Conservation (phyloP, 2,113 vertebrate species). For the Heteronetta atricapilla region DNA sequence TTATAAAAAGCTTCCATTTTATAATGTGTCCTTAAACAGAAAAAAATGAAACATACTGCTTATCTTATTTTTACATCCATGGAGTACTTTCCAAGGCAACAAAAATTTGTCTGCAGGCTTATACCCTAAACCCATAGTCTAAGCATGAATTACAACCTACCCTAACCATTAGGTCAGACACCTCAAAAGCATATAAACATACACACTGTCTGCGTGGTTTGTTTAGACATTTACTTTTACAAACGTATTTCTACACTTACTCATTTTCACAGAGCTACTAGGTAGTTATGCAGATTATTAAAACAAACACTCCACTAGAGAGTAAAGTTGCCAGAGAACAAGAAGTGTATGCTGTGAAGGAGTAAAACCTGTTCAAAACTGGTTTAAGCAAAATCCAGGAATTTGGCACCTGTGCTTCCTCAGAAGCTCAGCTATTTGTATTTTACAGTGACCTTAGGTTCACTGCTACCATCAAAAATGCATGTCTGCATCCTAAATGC, state of each 20-base stretch:
- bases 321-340: background rate
- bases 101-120: background rate
- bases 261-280: background rate
- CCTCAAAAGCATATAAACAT: background rate
- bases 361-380: background rate
- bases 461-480: background rate
- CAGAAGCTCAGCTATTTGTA: background rate
- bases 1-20: background rate
- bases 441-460: background rate
- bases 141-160: background rate
- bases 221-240: background rate
- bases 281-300: background rate
- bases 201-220: background rate
- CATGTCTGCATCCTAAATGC: background rate
- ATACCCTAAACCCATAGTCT: background rate
- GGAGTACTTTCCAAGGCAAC: background rate
- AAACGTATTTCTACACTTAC: background rate
- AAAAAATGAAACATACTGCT: background rate
- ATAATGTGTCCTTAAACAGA: background rate
- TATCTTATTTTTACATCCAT: background rate
- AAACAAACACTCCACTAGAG: background rate
- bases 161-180: background rate
- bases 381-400: background rate
- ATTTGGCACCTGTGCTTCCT: background rate
- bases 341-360: background rate